A percentile compares a stretch with the other conserved stretches of the same genome.
Evolutionary conservation across 2,888 invertebrate species (phyloP).

Genomic region (Drepanosiphum platanoidis): DNA sequence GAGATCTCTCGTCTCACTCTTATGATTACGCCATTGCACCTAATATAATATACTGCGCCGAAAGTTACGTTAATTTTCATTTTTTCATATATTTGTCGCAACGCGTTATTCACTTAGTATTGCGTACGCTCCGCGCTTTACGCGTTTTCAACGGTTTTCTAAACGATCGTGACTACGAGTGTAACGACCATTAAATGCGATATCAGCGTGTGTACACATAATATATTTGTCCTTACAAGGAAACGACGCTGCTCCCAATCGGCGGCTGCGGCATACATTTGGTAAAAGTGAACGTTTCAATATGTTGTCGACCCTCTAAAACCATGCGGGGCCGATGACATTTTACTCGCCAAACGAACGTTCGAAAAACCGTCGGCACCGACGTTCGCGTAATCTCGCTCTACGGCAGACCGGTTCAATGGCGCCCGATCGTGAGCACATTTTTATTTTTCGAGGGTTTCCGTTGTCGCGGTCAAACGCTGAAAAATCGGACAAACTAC

Average conservation of each 20-base stretch:
- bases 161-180: too few relatives aligned
- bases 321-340: background rate
- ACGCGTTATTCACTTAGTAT: too few relatives aligned
- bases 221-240: slow-evolving; percentile 49
- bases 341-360: background rate
- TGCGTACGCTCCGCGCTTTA: background rate
- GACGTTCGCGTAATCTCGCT: background rate
- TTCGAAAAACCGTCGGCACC: background rate
- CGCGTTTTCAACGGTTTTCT: background rate
- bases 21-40: too few relatives aligned
- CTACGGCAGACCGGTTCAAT: background rate
- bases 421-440: too few relatives aligned
- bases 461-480: too few relatives aligned
- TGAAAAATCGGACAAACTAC: too few relatives aligned
- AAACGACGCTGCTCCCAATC: background rate
- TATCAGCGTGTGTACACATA: background rate
- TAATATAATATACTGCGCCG: background rate
- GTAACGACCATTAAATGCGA: background rate
- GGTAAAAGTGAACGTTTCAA: slow-evolving; percentile 57
- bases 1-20: too few relatives aligned
- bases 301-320: slow-evolving; percentile 38
- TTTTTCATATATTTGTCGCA: too few relatives aligned
- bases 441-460: too few relatives aligned
- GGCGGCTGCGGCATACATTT: slow-evolving; percentile 12
- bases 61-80: too few relatives aligned